These are phyloP conservation scores for Drosophila kambysellisi DNA, from an alignment of 2,888 invertebrate species.

Conservation along the genomic window DNA sequence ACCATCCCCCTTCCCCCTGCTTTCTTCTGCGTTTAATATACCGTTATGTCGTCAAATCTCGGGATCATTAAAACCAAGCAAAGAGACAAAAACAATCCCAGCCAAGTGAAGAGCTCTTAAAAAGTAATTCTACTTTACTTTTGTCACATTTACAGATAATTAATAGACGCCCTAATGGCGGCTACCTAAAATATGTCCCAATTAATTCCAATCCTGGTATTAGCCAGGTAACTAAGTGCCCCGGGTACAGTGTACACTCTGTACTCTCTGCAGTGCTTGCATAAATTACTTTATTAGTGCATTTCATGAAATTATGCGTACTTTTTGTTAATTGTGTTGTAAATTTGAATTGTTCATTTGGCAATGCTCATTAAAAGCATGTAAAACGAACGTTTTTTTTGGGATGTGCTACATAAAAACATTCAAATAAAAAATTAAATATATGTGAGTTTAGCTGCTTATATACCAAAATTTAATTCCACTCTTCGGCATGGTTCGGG, in stretches of 20 bases:
- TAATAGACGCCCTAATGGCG: conserved; percentile 64
- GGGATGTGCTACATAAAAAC: conserved; percentile 37
- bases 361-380: neutral
- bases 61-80: conserved; percentile 69
- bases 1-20: conserved; percentile 36
- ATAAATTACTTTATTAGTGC: conserved; percentile 34
- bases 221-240: conserved; percentile 22
- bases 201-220: conserved; percentile 50
- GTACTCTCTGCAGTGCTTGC: conserved; percentile 13
- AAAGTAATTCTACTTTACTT: conserved; percentile 46
- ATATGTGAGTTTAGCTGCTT: neutral
- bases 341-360: conserved; percentile 49
- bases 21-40: conserved; percentile 70
- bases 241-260: neutral
- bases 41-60: conserved; percentile 75
- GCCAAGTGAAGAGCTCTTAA: conserved; percentile 29
- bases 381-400: too few relatives aligned
- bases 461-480: conserved; percentile 6
- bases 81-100: conserved; percentile 11
- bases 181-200: conserved; percentile 59
- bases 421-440: conserved; percentile 33
- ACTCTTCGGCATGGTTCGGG: too few relatives aligned
- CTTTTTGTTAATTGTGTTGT: conserved; percentile 60
- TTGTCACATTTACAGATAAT: conserved; percentile 63
- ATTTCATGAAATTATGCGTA: conserved; percentile 37